Conservation (phyloP, 1,140 invertebrate genomes). For the Polypedilum vanderplanki region DNA sequence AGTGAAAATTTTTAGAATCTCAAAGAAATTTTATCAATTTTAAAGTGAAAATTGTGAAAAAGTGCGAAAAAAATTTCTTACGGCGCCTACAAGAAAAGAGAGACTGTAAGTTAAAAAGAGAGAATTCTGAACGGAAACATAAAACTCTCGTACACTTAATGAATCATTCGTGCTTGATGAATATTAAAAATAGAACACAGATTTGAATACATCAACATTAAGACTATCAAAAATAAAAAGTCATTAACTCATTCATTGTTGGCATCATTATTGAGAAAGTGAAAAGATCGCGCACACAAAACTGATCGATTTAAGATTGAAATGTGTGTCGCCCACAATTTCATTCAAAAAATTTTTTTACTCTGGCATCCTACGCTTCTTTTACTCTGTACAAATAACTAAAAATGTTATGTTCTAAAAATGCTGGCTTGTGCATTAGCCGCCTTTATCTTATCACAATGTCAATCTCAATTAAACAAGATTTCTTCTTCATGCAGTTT, state of each 20-base stretch:
- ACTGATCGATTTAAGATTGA: background rate
- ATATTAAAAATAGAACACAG: constrained; percentile 13
- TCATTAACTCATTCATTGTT: background rate
- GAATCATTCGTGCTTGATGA: background rate
- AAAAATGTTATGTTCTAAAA: no score
- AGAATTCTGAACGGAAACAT: constrained; percentile 7
- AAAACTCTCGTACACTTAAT: background rate
- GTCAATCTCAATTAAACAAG: no score
- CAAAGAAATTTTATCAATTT: background rate
- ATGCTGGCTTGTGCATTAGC: no score
- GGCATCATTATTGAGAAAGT: background rate
- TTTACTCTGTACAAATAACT: no score
- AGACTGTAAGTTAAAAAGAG: background rate
- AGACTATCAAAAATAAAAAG: background rate
- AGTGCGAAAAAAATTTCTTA: background rate
- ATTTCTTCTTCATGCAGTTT: no score
- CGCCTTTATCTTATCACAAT: no score
- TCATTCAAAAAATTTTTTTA: background rate
- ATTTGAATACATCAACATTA: background rate
- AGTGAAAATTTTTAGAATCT: background rate
- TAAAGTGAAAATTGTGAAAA: background rate
- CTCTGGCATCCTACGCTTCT: background rate
- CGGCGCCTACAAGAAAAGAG: constrained; percentile 14
- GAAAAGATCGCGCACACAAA: background rate
- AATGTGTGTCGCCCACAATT: background rate